Evolutionary conservation across 2,113 vertebrate genomes (phyloP).

Genomic region (Orycteropus afer): DNA sequence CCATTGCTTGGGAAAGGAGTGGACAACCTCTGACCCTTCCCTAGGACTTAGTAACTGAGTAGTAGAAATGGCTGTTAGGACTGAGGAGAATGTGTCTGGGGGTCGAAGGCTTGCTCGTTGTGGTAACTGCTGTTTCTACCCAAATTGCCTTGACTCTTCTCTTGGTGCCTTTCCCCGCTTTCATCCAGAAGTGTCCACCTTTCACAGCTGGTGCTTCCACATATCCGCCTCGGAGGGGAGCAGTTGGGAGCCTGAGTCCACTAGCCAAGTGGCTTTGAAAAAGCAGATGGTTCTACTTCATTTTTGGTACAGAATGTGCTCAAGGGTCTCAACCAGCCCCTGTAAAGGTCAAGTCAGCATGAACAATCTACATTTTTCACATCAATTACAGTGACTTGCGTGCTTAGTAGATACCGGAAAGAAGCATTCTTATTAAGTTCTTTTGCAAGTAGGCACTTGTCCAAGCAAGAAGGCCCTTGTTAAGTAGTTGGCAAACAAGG

Average conservation of each 20-base stretch:
- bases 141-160: not conserved
- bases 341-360: not conserved
- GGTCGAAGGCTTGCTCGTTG: not conserved
- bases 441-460: not conserved
- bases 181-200: not conserved
- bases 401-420: not conserved
- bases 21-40: not conserved
- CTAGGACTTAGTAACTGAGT: not conserved
- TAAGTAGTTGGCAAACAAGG: constrained; percentile 9
- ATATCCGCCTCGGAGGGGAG: not conserved
- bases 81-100: not conserved
- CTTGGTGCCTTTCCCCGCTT: not conserved
- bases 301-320: not conserved
- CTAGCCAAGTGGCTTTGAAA: not conserved
- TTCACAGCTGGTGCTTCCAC: not conserved
- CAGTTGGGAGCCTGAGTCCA: not conserved
- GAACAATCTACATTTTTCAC: not conserved
- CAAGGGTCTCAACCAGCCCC: not conserved
- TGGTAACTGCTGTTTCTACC: not conserved
- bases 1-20: not conserved
- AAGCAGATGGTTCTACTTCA: not conserved
- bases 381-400: not conserved
- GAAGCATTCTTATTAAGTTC: not conserved
- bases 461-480: not conserved
- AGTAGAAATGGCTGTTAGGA: not conserved